Percentiles rank a stretch among this genome's conserved stretches.
Evolutionary conservation across 2,113 vertebrate species (phyloP).

Genomic region (Cololabis saira): DNA sequence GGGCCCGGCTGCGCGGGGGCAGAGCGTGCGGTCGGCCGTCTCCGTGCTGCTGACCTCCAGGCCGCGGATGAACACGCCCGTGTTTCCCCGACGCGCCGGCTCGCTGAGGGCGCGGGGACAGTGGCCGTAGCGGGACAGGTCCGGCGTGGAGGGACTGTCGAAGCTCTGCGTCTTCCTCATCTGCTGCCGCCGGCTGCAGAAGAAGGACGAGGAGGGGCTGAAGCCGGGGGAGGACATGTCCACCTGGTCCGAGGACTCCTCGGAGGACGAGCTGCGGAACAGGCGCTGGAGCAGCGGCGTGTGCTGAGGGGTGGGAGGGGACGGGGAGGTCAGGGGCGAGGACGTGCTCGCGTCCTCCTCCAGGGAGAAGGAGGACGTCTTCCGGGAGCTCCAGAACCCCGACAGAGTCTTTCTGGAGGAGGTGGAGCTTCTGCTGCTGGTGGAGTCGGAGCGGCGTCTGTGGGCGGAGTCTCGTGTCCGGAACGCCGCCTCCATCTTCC

Average conservation of each 20-base stretch:
- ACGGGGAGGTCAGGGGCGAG: conserved; percentile 7
- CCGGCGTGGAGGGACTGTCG: conserved; percentile 51
- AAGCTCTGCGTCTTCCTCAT: conserved; percentile 70
- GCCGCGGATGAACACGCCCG: conserved; percentile 69
- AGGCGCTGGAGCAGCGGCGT: conserved; percentile 45
- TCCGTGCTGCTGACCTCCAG: conserved; percentile 71
- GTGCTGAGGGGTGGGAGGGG: conserved; percentile 18
- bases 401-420: conserved; percentile 41
- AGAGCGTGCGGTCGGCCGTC: conserved; percentile 28
- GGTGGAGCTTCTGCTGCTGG: conserved; percentile 30
- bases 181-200: conserved; percentile 43
- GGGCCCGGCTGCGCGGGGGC: conserved; percentile 38
- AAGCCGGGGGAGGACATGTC: background rate
- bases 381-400: conserved; percentile 14
- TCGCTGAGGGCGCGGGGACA: conserved; percentile 37
- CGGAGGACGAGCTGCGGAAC: conserved; percentile 45
- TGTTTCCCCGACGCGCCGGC: conserved; percentile 59
- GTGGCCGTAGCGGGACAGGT: background rate
- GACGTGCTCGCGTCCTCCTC: background rate
- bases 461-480: conserved; percentile 44
- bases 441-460: conserved; percentile 28
- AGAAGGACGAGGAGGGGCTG: conserved; percentile 4
- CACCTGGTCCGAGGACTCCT: conserved; percentile 9
- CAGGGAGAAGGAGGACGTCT: background rate
- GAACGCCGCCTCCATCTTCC: conserved; percentile 61